Percentiles rank a stretch among this genome's conserved stretches.
Evolutionary conservation across 2,797 vertebrate species (phyloP).

Genomic region (Hydrophis major): DNA sequence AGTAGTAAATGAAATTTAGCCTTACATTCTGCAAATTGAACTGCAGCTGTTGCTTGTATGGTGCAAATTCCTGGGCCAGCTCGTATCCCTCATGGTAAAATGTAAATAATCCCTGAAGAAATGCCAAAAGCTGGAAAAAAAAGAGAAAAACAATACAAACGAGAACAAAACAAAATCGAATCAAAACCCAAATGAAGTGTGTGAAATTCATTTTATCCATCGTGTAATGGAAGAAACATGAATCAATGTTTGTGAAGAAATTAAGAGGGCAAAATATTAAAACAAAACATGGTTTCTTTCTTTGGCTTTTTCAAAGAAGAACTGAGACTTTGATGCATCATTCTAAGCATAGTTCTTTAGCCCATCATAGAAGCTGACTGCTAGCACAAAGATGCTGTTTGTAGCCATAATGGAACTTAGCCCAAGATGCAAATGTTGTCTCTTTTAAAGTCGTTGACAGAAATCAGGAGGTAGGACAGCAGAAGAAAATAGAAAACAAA

Average conservation of each 20-base stretch:
- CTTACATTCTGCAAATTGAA: slow-evolving; percentile 99
- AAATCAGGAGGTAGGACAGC: not conserved
- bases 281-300: not conserved
- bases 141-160: not conserved
- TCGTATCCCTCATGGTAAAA: slow-evolving; percentile 99
- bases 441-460: not conserved
- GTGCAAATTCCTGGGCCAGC: slow-evolving; percentile 92
- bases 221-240: not conserved
- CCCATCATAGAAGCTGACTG: not conserved
- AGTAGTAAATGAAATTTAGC: slow-evolving; percentile 13
- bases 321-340: not conserved
- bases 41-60: slow-evolving; percentile 96
- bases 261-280: not conserved
- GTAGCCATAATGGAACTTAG: not conserved
- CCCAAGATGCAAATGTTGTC: not conserved
- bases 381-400: not conserved
- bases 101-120: slow-evolving; percentile 96
- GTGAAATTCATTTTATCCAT: not conserved
- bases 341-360: not conserved
- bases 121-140: slow-evolving; percentile 87
- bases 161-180: slow-evolving; percentile 44
- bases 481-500: not conserved
- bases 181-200: slow-evolving; percentile 3
- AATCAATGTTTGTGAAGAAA: not conserved
- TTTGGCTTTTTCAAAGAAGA: not conserved